phyloP scores from a whole-genome alignment of 1,140 invertebrate genomes.

The Eupristina koningsbergeri region DNA sequence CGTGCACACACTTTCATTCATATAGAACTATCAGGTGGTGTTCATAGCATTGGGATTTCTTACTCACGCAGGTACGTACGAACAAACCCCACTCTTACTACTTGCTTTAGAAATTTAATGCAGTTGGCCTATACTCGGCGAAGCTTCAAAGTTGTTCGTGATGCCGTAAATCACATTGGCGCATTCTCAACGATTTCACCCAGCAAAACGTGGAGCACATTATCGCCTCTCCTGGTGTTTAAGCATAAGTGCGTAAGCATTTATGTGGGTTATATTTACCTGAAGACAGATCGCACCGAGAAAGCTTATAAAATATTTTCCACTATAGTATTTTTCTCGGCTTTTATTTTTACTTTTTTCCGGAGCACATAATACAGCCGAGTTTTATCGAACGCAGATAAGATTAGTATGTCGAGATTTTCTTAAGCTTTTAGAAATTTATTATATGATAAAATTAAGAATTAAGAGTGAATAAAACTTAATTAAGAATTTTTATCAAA shows the following conservation, averaged over 20 bases:
- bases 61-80: background rate
- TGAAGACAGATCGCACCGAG: background rate
- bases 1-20: background rate
- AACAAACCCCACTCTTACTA: background rate
- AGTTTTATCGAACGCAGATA: background rate
- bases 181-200: background rate
- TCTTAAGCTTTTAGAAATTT: background rate
- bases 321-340: background rate
- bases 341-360: background rate
- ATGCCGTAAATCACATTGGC: background rate
- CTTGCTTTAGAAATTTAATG: background rate
- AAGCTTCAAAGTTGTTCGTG: background rate
- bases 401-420: background rate
- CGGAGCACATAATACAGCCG: background rate
- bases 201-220: background rate
- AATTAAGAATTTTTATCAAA: too few relatives aligned
- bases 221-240: background rate
- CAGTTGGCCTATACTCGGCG: background rate
- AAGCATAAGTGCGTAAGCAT: background rate
- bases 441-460: background rate
- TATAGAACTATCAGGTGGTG: background rate
- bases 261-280: background rate
- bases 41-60: background rate
- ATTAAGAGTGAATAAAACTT: too few relatives aligned
- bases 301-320: background rate